A percentile compares a stretch with the other conserved stretches of the same genome.
phyloP scores from a whole-genome alignment of 2,113 vertebrate genomes.

The Amblyopsis rosae region DNA sequence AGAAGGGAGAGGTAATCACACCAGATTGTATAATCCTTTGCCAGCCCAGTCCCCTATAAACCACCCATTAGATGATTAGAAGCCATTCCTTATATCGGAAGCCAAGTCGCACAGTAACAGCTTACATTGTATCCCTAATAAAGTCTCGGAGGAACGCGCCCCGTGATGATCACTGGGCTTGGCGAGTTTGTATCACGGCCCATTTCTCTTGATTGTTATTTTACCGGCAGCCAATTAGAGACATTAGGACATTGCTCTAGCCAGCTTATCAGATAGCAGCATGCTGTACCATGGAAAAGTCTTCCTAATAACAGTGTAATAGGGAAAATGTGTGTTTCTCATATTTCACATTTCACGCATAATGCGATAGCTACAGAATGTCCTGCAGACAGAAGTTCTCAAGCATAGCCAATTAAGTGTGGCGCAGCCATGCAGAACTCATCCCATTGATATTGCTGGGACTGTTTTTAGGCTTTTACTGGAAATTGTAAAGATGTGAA shows the following conservation, averaged over 20 bases:
- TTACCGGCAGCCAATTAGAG: slow-evolving; percentile 56
- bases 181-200: slow-evolving; percentile 40
- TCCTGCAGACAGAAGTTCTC: slow-evolving; percentile 49
- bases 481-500: slow-evolving; percentile 40
- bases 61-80: slow-evolving; percentile 51
- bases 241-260: slow-evolving; percentile 47
- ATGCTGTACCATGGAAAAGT: slow-evolving; percentile 29
- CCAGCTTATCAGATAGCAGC: slow-evolving; percentile 40
- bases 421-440: slow-evolving; percentile 40
- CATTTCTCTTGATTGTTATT: slow-evolving; percentile 68
- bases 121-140: slow-evolving; percentile 55
- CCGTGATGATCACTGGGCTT: slow-evolving; percentile 30
- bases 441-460: slow-evolving; percentile 28
- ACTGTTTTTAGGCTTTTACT: slow-evolving; percentile 36
- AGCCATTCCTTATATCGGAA: slow-evolving; percentile 58
- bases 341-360: slow-evolving; percentile 59
- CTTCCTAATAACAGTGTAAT: slow-evolving; percentile 43
- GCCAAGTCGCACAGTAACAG: slow-evolving; percentile 32
- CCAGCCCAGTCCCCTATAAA: slow-evolving; percentile 34
- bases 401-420: slow-evolving; percentile 54
- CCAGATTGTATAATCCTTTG: slow-evolving; percentile 41
- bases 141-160: slow-evolving; percentile 48
- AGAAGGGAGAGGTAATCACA: slow-evolving; percentile 35
- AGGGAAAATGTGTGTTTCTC: slow-evolving; percentile 29
- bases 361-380: slow-evolving; percentile 42